These are phyloP conservation scores for Macrosiphum euphorbiae DNA, from an alignment of 2,888 invertebrate genomes.

Conservation along the genomic window DNA sequence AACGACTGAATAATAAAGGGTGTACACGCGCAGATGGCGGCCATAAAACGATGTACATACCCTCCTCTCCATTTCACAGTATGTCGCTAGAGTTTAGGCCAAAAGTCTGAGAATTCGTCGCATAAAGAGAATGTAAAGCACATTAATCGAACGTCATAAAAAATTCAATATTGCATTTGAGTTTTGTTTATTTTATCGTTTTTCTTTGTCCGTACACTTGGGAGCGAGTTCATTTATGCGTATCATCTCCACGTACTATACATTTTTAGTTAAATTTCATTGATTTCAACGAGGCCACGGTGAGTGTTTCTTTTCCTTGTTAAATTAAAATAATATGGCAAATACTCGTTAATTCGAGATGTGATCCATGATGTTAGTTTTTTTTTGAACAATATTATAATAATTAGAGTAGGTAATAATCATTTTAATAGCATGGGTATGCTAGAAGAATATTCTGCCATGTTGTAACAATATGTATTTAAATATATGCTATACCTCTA, in stretches of 20 bases:
- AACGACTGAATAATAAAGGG: conserved; percentile 59
- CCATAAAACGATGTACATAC: conserved; percentile 41
- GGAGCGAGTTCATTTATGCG: neutral
- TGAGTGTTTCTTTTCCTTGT: neutral
- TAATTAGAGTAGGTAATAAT: neutral
- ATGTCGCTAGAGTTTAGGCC: neutral
- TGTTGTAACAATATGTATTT: neutral
- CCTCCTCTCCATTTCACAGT: neutral
- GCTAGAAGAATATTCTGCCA: neutral
- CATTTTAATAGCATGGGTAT: neutral
- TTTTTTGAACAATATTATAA: neutral
- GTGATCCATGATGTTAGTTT: neutral
- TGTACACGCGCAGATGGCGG: conserved; percentile 46
- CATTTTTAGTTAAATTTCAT: neutral
- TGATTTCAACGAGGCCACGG: neutral
- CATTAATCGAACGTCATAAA: conserved; percentile 13
- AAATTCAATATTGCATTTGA: conserved; percentile 18
- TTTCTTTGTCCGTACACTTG: neutral
- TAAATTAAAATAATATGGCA: neutral
- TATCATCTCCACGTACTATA: neutral
- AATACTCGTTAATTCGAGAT: neutral
- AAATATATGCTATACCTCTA: neutral
- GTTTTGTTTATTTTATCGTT: conserved; percentile 20
- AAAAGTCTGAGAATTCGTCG: conserved; percentile 14
- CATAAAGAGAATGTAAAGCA: conserved; percentile 6